These are phyloP conservation scores for Oncopodura yosiiana DNA, from an alignment of 1,140 invertebrate genomes.

Conservation along the genomic window DNA sequence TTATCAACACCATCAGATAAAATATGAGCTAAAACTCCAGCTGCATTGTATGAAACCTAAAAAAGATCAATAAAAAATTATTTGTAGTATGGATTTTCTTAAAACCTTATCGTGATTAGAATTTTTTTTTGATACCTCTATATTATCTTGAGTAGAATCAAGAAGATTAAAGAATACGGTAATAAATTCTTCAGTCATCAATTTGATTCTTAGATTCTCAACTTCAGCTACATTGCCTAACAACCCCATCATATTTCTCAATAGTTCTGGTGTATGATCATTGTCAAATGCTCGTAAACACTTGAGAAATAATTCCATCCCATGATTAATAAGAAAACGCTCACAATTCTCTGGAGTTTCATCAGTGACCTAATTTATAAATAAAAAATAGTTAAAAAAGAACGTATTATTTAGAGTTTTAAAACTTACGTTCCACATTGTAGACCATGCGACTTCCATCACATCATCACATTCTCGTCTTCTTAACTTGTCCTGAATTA, in stretches of 20 bases:
- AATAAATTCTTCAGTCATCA: constrained; percentile 79
- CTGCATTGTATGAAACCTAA: constrained; percentile 90
- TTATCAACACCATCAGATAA: constrained; percentile 67
- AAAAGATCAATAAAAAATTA: constrained; percentile 4
- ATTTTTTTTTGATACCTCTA: constrained; percentile 59
- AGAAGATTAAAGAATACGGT: constrained; percentile 75
- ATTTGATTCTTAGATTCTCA: constrained; percentile 60
- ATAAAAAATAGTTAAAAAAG: neutral
- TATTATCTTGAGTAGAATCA: constrained; percentile 77
- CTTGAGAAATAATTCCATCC: constrained; percentile 74
- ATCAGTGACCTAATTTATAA: constrained; percentile 65
- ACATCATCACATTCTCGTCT: constrained; percentile 79
- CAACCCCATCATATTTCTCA: constrained; percentile 90
- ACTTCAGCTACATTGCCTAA: constrained; percentile 96
- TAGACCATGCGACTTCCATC: constrained; percentile 94
- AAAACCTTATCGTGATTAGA: neutral
- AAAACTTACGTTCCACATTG: constrained; percentile 81
- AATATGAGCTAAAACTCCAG: constrained; percentile 89
- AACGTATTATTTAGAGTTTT: constrained; percentile 39
- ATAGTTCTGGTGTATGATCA: constrained; percentile 65
- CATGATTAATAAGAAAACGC: constrained; percentile 71
- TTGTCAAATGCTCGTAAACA: constrained; percentile 75
- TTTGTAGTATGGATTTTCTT: neutral
- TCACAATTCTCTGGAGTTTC: constrained; percentile 87
- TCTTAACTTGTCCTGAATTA: constrained; percentile 66